Evolutionary conservation across 2,113 vertebrate species (phyloP).

Genomic region (Mixornis gularis): DNA sequence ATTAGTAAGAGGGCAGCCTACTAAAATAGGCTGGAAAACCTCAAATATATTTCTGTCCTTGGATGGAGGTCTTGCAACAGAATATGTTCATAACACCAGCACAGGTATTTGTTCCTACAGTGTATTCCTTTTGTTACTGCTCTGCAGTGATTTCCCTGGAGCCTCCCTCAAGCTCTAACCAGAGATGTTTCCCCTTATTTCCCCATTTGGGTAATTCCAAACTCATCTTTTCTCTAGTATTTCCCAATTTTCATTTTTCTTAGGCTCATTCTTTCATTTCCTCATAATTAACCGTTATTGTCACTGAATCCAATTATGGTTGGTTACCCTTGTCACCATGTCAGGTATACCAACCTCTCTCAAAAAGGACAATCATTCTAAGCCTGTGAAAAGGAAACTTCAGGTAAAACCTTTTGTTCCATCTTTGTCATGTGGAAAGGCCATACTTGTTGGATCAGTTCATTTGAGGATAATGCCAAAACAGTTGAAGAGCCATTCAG

Average conservation of each 20-base stretch:
- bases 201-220: not conserved
- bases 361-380: not conserved
- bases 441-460: not conserved
- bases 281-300: not conserved
- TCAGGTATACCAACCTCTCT: fast-evolving
- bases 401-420: not conserved
- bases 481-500: not conserved
- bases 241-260: not conserved
- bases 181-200: not conserved
- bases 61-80: not conserved
- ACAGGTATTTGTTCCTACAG: not conserved
- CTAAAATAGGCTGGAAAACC: not conserved
- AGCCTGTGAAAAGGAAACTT: not conserved
- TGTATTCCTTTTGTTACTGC: not conserved
- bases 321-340: not conserved
- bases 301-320: fast-evolving
- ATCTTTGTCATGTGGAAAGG: not conserved
- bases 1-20: not conserved
- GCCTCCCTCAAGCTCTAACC: not conserved
- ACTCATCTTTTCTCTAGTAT: not conserved
- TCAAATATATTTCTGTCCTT: not conserved
- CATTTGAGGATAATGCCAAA: not conserved
- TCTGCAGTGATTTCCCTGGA: not conserved
- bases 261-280: not conserved
- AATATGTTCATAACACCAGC: not conserved